Base-by-base conservation (phyloP, 2,888 invertebrate species). In the Cyrtodaria siliqua region DNA sequence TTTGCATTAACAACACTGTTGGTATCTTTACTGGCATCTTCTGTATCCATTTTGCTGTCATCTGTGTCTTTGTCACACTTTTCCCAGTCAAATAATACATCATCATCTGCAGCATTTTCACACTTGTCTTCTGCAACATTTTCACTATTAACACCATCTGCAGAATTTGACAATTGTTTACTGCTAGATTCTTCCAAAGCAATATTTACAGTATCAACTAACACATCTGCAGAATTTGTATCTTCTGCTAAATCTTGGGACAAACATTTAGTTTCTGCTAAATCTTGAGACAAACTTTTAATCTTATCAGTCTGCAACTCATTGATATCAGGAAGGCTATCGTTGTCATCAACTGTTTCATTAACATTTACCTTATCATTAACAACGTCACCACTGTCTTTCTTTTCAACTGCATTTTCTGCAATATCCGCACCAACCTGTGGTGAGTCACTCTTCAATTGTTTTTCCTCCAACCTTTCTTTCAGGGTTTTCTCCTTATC, bases 111-210 rank as follows among this genome's bases (percentile, higher is more conserved):
- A 49, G 18, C 23, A 49, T 49, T n/a, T 49, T 18, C 23, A 20
- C 12, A 18, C n/a, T 8, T n/a, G 33, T 33, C 33, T 33, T 33
- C 20, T 9, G 44, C 44, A 6, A 44, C 44, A 44, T 44, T 9
- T 95, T 95, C 87, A 55, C 33, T 55, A 55, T 26, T n/a, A 29
- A 26, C 0, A 55, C 33, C 23, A 14, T 24, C 55, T 24, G 14
- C 26, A 24, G 24, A 24, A 29, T 26, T 26, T 24, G 0, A 4
- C 4, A 33, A 33, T 12, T 8, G 4, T 33, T 33, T 33, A 33
- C 4, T 33, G 33, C n/a, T n/a, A n/a, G n/a, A n/a, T n/a, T n/a
- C n/a, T n/a, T 33, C 33, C 4, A 9, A 16, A 57, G 4, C 42
- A 40, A 18, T 23, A 38, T 38, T 20, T 18, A 40, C 40, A 16